A percentile compares a stretch with the other conserved stretches of the same genome.
Evolutionary conservation across 2,888 invertebrate species (phyloP).

Genomic region (Piscicola geometra): DNA sequence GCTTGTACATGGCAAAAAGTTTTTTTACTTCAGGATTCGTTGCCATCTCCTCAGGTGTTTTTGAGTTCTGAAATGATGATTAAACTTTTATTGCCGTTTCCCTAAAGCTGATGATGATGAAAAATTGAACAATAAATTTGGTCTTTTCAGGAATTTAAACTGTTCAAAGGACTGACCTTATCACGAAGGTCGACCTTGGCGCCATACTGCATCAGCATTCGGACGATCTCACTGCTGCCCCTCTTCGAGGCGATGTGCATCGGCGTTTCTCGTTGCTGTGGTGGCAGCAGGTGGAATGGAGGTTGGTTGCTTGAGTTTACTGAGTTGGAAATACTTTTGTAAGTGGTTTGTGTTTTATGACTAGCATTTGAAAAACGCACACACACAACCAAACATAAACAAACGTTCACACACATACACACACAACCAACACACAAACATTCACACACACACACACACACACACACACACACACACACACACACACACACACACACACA

Average conservation of each 20-base stretch:
- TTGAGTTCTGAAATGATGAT: not conserved
- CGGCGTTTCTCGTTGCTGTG: slow-evolving; percentile 27
- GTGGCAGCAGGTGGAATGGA: no score
- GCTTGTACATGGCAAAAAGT: slow-evolving; percentile 18
- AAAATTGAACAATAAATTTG: not conserved
- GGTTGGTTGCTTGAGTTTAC: no score
- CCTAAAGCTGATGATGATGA: no score
- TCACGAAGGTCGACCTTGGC: slow-evolving; percentile 30
- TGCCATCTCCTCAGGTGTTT: slow-evolving; percentile 16
- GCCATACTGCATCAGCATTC: slow-evolving; percentile 33
- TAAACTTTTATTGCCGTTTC: no score
- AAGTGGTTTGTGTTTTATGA: no score
- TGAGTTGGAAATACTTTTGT: no score
- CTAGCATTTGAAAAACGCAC: no score
- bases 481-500: no score
- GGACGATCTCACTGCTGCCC: slow-evolving; percentile 29
- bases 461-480: no score
- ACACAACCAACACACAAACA: not conserved
- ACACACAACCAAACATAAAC: no score
- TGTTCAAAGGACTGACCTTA: slow-evolving; percentile 16
- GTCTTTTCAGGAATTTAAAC: not conserved
- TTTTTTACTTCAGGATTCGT: slow-evolving; percentile 19
- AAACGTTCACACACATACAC: no score
- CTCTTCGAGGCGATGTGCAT: slow-evolving; percentile 17
- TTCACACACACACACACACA: slow-evolving; percentile 4